Evolutionary conservation across 2,888 invertebrate genomes (phyloP).

Genomic region (Ferrisia virgata): DNA sequence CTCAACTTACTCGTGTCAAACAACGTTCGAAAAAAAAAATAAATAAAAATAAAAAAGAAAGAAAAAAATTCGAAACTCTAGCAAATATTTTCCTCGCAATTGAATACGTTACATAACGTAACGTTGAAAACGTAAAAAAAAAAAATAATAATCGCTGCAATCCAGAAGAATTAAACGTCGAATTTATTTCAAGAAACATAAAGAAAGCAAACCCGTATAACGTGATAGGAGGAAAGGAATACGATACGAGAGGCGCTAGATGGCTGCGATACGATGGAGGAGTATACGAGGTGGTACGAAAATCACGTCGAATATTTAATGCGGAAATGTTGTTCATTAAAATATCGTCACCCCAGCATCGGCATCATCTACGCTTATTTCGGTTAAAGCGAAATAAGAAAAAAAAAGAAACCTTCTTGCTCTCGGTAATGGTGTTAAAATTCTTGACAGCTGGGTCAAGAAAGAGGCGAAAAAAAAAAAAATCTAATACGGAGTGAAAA

Average conservation of each 20-base stretch:
- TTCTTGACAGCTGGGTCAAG: slow-evolving; percentile 23
- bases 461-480: neutral
- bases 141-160: neutral
- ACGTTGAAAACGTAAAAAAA: neutral
- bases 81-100: neutral
- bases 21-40: neutral
- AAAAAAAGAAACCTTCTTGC: neutral
- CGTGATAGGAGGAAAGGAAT: neutral
- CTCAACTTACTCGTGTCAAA: neutral
- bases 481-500: neutral
- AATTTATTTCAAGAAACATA: neutral
- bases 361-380: neutral
- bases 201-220: neutral
- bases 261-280: no score
- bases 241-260: neutral
- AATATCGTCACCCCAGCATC: neutral
- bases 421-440: neutral
- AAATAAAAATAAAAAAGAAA: neutral
- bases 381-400: neutral
- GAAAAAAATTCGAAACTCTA: neutral
- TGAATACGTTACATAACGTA: neutral
- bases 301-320: slow-evolving; percentile 24
- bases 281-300: neutral
- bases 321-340: slow-evolving; percentile 31
- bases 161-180: neutral